Evolutionary conservation across 2,888 invertebrate genomes (phyloP).

Genomic region (Glaucopsyche alexis): DNA sequence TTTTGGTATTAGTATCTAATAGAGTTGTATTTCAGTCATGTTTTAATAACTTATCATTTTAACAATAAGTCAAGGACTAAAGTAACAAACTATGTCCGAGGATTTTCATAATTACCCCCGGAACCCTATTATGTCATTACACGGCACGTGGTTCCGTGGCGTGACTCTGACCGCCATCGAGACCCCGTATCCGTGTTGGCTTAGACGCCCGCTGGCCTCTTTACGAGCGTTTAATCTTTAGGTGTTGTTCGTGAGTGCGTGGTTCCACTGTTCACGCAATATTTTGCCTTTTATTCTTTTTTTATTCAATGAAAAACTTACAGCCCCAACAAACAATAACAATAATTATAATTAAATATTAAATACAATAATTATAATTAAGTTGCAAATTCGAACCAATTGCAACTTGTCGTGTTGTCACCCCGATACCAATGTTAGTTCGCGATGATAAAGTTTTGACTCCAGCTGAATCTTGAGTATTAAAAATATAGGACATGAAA

Average conservation of each 20-base stretch:
- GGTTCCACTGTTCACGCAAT: conserved; percentile 44
- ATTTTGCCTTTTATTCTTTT: neutral
- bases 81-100: neutral
- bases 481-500: too few species aligned
- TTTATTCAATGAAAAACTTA: neutral
- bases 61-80: neutral
- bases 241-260: conserved; percentile 46
- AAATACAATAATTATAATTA: too few species aligned
- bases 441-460: too few species aligned
- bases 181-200: conserved; percentile 46
- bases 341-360: too few species aligned
- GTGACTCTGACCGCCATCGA: conserved; percentile 53
- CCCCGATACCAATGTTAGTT: too few species aligned
- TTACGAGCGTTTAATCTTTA: conserved; percentile 75
- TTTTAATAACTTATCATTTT: neutral
- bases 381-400: too few species aligned
- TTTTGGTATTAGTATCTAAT: too few species aligned
- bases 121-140: conserved; percentile 4
- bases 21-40: neutral
- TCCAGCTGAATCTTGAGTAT: too few species aligned
- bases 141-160: conserved; percentile 29
- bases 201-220: conserved; percentile 67
- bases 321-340: too few species aligned
- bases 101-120: neutral
- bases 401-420: too few species aligned